Conservation (phyloP, 2,888 invertebrate genomes). For the Panopea generosa region DNA sequence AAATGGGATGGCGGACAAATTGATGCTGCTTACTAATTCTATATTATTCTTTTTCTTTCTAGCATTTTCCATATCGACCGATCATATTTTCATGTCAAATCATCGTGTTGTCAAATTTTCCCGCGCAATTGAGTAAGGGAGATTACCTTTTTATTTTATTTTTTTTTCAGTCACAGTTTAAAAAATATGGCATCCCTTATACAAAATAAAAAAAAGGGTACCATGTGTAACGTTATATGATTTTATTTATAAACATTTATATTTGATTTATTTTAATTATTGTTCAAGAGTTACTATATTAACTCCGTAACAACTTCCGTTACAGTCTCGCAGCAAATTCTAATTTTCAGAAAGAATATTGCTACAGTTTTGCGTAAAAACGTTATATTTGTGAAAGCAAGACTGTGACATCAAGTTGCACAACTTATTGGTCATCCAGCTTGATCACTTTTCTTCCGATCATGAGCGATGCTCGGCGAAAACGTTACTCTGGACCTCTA, state of each 20-base stretch:
- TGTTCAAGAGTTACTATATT: too few relatives aligned
- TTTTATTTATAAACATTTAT: too few relatives aligned
- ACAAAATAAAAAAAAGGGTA: too few relatives aligned
- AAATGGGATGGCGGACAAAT: too few relatives aligned
- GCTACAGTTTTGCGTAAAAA: not conserved
- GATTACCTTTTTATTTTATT: too few relatives aligned
- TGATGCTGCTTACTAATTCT: too few relatives aligned
- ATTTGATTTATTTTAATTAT: too few relatives aligned
- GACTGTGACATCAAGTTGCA: not conserved
- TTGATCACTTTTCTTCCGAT: not conserved
- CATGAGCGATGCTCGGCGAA: conserved; percentile 79
- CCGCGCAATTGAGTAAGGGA: conserved; percentile 17
- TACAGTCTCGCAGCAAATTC: conserved; percentile 1
- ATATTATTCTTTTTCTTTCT: too few relatives aligned
- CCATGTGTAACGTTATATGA: too few relatives aligned
- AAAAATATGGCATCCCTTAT: too few relatives aligned
- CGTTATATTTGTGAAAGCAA: not conserved
- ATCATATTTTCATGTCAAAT: not conserved
- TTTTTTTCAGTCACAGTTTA: too few relatives aligned
- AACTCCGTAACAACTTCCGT: not conserved
- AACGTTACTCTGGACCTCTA: conserved; percentile 68
- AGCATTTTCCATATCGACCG: not conserved
- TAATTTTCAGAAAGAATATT: not conserved
- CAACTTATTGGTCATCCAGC: not conserved
- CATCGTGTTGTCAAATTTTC: conserved; percentile 1